Evolutionary conservation across 2,888 invertebrate species (phyloP).

Genomic region (Zaprionus obscuricornis): DNA sequence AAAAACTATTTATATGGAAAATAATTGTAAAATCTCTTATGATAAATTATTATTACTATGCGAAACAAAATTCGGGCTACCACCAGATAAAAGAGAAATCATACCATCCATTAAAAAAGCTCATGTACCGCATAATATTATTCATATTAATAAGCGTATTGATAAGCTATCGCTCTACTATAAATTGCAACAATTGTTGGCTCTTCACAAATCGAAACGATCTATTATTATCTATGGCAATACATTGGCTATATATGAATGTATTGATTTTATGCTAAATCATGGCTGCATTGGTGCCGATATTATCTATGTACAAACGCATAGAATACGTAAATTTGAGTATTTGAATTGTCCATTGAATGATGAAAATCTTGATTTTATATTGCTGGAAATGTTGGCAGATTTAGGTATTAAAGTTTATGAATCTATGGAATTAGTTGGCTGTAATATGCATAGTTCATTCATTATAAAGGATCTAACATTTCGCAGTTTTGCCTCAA

Average conservation of each 20-base stretch:
- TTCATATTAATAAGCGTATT: conserved; percentile 67
- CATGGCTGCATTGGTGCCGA: conserved; percentile 45
- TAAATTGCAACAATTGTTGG: conserved; percentile 53
- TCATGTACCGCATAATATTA: conserved; percentile 63
- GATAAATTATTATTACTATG: conserved; percentile 65
- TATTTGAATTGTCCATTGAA: conserved; percentile 47
- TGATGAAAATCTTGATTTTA: conserved; percentile 59
- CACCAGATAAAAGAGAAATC: too few relatives aligned
- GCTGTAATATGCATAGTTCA: conserved; percentile 20
- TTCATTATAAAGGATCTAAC: conserved; percentile 48
- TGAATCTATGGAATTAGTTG: conserved; percentile 29
- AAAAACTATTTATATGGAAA: conserved; percentile 49
- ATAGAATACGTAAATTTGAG: conserved; percentile 1
- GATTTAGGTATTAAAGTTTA: conserved; percentile 63
- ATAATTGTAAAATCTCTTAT: conserved; percentile 64
- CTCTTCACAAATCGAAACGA: background rate
- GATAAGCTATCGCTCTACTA: conserved; percentile 76
- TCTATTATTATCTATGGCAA: conserved; percentile 70
- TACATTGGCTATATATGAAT: conserved; percentile 64
- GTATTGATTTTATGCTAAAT: conserved; percentile 67
- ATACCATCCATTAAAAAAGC: too few relatives aligned
- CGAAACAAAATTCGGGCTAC: conserved; percentile 48
- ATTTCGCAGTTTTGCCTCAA: conserved; percentile 39
- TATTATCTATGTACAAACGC: conserved; percentile 62
- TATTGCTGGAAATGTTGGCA: conserved; percentile 54